These are phyloP conservation scores for Pseudomyrmex concolor DNA, from an alignment of 1,140 invertebrate species.

Conservation along the genomic window DNA sequence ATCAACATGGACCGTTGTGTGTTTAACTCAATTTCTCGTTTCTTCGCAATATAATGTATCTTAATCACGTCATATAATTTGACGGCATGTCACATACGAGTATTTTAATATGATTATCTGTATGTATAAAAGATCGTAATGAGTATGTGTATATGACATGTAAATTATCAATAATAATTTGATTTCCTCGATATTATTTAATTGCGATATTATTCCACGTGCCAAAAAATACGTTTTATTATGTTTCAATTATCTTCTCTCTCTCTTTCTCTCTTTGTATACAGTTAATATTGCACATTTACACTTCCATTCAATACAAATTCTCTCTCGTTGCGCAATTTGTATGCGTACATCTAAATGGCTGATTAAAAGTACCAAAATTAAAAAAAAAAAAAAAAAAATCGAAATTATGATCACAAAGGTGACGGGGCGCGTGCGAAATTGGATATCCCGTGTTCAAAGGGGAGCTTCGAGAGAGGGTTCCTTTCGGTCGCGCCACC, in stretches of 20 bases:
- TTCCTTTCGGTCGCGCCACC: constrained; percentile 7
- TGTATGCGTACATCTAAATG: neutral
- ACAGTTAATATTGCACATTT: neutral
- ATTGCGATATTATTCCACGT: neutral
- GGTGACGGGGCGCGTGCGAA: constrained; percentile 4
- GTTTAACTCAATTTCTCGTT: neutral
- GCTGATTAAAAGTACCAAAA: neutral
- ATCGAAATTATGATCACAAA: neutral
- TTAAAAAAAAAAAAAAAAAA: neutral
- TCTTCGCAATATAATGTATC: constrained; percentile 14
- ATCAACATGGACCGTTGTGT: neutral
- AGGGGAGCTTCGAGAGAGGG: neutral
- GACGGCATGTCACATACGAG: neutral
- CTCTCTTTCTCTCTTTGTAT: too few species aligned
- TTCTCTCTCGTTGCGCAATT: neutral
- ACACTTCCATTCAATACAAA: too few species aligned
- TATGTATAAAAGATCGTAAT: constrained; percentile 8
- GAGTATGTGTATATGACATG: neutral
- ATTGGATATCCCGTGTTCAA: constrained; percentile 26
- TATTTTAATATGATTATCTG: neutral
- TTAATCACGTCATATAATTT: constrained; percentile 26
- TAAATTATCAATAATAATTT: neutral
- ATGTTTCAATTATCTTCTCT: neutral
- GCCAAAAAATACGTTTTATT: neutral
- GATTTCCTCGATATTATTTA: neutral